Base-by-base conservation (phyloP, 1,140 invertebrate species). In the Zaprionus capensis region DNA sequence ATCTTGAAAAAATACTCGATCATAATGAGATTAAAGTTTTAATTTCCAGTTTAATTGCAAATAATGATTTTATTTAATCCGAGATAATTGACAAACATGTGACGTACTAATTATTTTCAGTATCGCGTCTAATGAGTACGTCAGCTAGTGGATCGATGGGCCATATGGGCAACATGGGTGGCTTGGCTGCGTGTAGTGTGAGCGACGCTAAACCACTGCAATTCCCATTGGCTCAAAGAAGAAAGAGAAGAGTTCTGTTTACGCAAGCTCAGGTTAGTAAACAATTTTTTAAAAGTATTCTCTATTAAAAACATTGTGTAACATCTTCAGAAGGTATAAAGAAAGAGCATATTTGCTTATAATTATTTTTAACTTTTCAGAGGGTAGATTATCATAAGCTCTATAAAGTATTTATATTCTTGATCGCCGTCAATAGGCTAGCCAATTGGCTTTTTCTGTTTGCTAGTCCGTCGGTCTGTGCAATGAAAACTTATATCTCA, bases 231-330 rank as follows among this genome's bases (percentile, higher is more conserved):
- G 96, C 97, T 14, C 97, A 98, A 93, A 94, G 97, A 78, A 94
- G 99, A 82, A 99, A 99, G 94, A 95, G 99, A 80, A 95, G 99
- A 82, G 98, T 99, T 67, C 95, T 99, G 49, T 99, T 99, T 94
- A 99, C 98, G 36, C 99, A 99, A 94, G 97, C 98, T 61, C 99
- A 99, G 95, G 96, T 96, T 85, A 93, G 94, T 92, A 76, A 15
- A 38, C 41, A 9, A 14, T 12, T 51, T n/a, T n/a, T 7, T 17
- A n/a, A 17, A 15, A 38, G 15, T 17, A 6, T 15, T 44, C 4
- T 17, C 34, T 36, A 4, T 5, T 14, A 5, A 38, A 38, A 44
- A 7, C 0, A 46, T 46, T 46, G n/a, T 9, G 41, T 46, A 46
- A 46, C 7, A 9, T 46, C 6, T 46, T 9, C n/a, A 17, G 6